Conservation (phyloP, 2,888 invertebrate genomes). For the Conops quadrifasciatus region DNA sequence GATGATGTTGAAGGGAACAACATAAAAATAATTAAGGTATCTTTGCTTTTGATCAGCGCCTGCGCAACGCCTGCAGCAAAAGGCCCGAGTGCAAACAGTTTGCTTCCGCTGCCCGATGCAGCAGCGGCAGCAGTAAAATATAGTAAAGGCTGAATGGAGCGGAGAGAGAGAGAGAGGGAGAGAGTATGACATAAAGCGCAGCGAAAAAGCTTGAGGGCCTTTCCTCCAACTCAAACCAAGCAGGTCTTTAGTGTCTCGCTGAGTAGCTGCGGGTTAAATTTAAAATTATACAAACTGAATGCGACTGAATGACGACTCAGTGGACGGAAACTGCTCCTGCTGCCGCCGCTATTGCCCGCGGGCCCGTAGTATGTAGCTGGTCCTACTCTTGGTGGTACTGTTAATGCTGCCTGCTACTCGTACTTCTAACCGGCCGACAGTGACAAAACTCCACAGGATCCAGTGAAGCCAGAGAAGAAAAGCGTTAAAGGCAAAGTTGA, state of each 20-base stretch:
- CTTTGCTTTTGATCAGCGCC: slow-evolving; percentile 27
- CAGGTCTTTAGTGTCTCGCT: slow-evolving; percentile 31
- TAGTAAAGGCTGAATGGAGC: neutral
- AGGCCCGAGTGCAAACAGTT: neutral
- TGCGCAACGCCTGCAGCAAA: slow-evolving; percentile 23
- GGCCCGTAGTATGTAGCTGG: neutral
- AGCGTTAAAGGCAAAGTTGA: too few species aligned
- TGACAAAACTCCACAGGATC: too few species aligned
- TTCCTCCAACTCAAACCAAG: neutral
- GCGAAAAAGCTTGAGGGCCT: neutral
- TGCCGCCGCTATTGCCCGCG: neutral
- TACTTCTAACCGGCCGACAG: neutral
- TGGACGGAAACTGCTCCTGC: neutral
- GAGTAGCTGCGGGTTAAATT: slow-evolving; percentile 42
- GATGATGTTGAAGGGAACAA: neutral
- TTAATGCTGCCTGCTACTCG: neutral
- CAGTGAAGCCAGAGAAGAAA: too few species aligned
- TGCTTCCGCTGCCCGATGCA: neutral
- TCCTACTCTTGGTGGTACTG: neutral
- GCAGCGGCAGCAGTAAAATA: neutral
- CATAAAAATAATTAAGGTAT: too few species aligned
- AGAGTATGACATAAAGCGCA: neutral
- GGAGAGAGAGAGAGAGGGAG: neutral
- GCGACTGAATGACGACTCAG: slow-evolving; percentile 1
- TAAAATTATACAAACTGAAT: slow-evolving; percentile 37